A percentile compares a stretch with the other conserved stretches of the same genome.
Evolutionary conservation across 2,888 invertebrate species (phyloP).

Genomic region (Agrypnus murinus): DNA sequence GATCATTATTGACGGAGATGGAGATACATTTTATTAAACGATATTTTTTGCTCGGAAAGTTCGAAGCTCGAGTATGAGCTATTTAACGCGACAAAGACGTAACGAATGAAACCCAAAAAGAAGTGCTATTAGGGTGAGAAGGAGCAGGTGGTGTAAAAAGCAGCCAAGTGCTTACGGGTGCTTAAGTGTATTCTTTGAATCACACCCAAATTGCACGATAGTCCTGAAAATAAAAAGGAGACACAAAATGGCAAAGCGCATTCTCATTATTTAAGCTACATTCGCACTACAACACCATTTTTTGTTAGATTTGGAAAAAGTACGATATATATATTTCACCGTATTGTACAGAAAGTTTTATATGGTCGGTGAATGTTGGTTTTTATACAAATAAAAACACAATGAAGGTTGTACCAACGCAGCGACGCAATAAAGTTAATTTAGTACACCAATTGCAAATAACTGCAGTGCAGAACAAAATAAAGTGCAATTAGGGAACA

Average conservation of each 20-base stretch:
- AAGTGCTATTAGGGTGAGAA: slow-evolving; percentile 62
- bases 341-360: slow-evolving; percentile 14
- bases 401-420: slow-evolving; percentile 26
- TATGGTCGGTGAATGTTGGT: slow-evolving; percentile 1
- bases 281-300: slow-evolving; percentile 8
- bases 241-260: slow-evolving; percentile 18
- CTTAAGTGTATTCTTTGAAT: slow-evolving; percentile 46
- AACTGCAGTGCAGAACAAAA: slow-evolving; percentile 49
- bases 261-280: slow-evolving; percentile 41
- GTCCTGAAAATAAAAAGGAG: slow-evolving; percentile 6
- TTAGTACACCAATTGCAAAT: slow-evolving; percentile 47
- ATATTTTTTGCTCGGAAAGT: slow-evolving; percentile 62
- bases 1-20: slow-evolving; percentile 41
- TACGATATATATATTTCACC: slow-evolving; percentile 14
- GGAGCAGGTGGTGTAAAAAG: slow-evolving; percentile 63
- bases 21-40: slow-evolving; percentile 64
- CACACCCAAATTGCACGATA: slow-evolving; percentile 44
- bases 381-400: slow-evolving; percentile 25
- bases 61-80: slow-evolving; percentile 59
- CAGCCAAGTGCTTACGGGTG: slow-evolving; percentile 50
- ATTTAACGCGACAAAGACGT: slow-evolving; percentile 62
- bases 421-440: slow-evolving; percentile 44
- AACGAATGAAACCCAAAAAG: slow-evolving; percentile 57
- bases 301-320: not conserved
- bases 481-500: slow-evolving; percentile 38